Percentiles rank a stretch among this genome's conserved stretches.
Evolutionary conservation across 2,113 vertebrate genomes (phyloP).

Genomic region (Lipotes vexillifer): DNA sequence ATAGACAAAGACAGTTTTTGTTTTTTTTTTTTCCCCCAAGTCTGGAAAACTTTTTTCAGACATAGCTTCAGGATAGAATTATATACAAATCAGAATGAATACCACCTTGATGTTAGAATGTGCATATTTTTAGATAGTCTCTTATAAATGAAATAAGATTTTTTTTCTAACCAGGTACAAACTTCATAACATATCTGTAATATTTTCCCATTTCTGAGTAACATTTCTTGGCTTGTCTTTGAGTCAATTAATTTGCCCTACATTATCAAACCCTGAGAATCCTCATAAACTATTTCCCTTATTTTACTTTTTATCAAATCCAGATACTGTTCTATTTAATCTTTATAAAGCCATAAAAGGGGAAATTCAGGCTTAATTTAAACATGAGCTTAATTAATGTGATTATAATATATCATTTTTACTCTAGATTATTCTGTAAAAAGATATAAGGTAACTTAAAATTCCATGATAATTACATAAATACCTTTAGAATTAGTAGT

Average conservation of each 20-base stretch:
- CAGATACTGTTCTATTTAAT: not conserved
- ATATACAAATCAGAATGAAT: not conserved
- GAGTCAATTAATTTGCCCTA: not conserved
- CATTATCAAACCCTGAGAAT: not conserved
- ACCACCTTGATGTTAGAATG: not conserved
- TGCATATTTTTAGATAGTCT: not conserved
- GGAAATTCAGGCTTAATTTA: not conserved
- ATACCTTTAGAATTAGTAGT: conserved; percentile 17
- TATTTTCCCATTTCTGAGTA: not conserved
- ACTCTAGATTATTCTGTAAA: not conserved
- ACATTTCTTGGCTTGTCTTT: not conserved
- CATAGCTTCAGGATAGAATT: not conserved
- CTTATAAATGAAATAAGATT: not conserved
- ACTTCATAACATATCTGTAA: not conserved
- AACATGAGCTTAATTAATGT: not conserved
- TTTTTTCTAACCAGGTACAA: not conserved
- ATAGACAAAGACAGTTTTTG: not conserved
- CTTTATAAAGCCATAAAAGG: not conserved
- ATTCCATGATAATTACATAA: not conserved
- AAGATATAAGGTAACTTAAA: not conserved
- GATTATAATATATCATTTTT: not conserved
- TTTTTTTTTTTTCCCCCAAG: not conserved
- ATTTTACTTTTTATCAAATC: conserved; percentile 4
- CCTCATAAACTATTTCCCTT: not conserved
- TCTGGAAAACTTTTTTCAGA: not conserved